Evolutionary conservation across 1,140 invertebrate genomes (phyloP), one percentile per base, ranked within the genome.

Genomic region (Caenorhabditis tropicalis): DNA sequence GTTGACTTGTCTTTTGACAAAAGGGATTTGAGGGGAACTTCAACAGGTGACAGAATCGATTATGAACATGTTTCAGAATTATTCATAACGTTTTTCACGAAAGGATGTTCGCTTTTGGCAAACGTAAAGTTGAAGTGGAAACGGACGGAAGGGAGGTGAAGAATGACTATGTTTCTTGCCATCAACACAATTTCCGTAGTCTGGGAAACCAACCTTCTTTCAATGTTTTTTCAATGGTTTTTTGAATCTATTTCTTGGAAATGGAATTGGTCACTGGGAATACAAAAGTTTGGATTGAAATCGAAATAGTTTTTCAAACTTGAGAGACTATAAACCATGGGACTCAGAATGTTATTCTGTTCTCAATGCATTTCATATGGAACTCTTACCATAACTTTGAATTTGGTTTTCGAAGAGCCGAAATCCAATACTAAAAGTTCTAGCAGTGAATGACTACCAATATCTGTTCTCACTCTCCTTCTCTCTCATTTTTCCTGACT

Each of bases 41-140:
- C 36, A 43, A 43, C 65, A 74, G 65, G 65, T 74, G 65, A 74
- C 65, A 19, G 65, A 74, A 74, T 74, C 36, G 36, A 43, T 74
- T 74, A 74, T 74, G 65, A 74, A 74, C 65, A 74, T 74, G 65
- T 74, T 74, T 39, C 65, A 74, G 65, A 74, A 43, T 74, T 74
- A 74, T 74, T 74, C 36, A 74, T 74, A n/a, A 74, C 9, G 65
- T 74, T 74, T 74, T 43, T 43, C n/a, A 43, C 33, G n/a, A 24
- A 74, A 74, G n/a, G 65, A 43, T 74, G 65, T 74, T 74, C 65
- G 65, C 36, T 43, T 46, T 74, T n/a, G 33, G 36, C 36, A 24
- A 74, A 74, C 65, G 65, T 43, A 74, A 74, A 39, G 65, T 74
- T 74, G 65, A 74, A 74, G 65, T 74, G 65, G 65, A 74, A 74